Conservation (phyloP, 2,113 vertebrate genomes). For the Pipa parva region DNA sequence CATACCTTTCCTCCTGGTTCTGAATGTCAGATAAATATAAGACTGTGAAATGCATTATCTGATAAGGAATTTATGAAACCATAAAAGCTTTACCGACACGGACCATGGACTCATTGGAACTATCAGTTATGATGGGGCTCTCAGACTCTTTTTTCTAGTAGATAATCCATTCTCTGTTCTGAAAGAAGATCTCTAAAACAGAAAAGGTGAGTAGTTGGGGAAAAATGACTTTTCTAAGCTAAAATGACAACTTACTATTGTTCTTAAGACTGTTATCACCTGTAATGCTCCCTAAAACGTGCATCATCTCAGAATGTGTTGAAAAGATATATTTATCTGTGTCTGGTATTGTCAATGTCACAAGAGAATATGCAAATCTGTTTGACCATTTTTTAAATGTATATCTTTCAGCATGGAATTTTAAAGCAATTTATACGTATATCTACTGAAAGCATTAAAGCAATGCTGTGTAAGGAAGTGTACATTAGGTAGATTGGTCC, state of each 20-base stretch:
- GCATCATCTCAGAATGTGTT: too few relatives aligned
- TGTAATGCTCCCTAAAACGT: not conserved
- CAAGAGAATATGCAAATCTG: too few relatives aligned
- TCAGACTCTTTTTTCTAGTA: conserved; percentile 27
- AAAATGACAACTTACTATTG: conserved; percentile 17
- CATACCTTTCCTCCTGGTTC: conserved; percentile 14
- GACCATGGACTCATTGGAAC: conserved; percentile 26
- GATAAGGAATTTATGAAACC: conserved; percentile 35
- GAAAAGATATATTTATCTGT: too few relatives aligned
- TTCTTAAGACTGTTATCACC: not conserved
- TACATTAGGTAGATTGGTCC: too few relatives aligned
- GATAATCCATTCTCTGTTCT: conserved; percentile 26
- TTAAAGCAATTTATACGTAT: too few relatives aligned
- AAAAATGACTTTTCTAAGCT: conserved; percentile 20
- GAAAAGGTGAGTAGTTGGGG: conserved; percentile 16
- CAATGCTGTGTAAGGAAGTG: too few relatives aligned
- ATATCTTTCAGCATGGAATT: too few relatives aligned
- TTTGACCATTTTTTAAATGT: too few relatives aligned
- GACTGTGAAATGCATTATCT: conserved; percentile 31
- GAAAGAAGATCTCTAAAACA: conserved; percentile 18
- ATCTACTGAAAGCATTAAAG: too few relatives aligned
- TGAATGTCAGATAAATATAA: conserved; percentile 27
- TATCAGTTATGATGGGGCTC: conserved; percentile 39
- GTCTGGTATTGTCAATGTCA: too few relatives aligned
- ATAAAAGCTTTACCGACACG: conserved; percentile 18